Evolutionary conservation across 2,888 invertebrate species (phyloP), one percentile per base, ranked within the genome.

Genomic region (Vanessa cardui): DNA sequence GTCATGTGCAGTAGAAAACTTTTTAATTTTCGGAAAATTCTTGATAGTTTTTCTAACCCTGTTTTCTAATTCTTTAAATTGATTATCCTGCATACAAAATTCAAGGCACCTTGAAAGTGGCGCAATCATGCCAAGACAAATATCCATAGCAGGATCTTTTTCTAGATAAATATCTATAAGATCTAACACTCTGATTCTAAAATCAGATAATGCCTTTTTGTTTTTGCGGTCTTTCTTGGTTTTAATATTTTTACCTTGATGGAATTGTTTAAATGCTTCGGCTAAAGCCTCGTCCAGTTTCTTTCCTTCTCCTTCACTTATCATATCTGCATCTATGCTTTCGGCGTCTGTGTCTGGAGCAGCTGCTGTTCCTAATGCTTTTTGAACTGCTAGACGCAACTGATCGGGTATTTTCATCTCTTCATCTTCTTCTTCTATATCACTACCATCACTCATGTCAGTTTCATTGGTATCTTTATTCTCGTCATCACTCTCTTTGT

Each of bases 231-330:
- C 93, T 72, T 89, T 92, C 79, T 94, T 94, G 0, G 89, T 82
- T 76, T 93, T 93, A 73, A 93, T 93, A 50, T 83, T 87, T 78
- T 92, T 92, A 7, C 92, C 93, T 66, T 93, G 93, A 72, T 92
- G 90, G 77, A 94, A 94, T 77, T 94, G 94, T 81, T 93, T 95
- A 80, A 97, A 97, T 0, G 96, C 97, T 64, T 95, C 94, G 0
- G 96, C 94, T 67, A 97, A 85, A 0, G 96, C 96, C 72, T 94
- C 94, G 77, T 97, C 96, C 1, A 96, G 84, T 79, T 94, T 94
- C 69, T 94, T 94, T 15, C 96, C 97, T 82, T 97, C 96, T 71
- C 95, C 95, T 77, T 97, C 97, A 73, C 94, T 94, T 77, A 97
- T 94, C 77, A 96, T 94, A 79, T 96, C 96, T 2, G 96, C 94